These are phyloP conservation scores for Hemiprocne comata DNA, from an alignment of 2,113 vertebrate species.

Conservation along the genomic window DNA sequence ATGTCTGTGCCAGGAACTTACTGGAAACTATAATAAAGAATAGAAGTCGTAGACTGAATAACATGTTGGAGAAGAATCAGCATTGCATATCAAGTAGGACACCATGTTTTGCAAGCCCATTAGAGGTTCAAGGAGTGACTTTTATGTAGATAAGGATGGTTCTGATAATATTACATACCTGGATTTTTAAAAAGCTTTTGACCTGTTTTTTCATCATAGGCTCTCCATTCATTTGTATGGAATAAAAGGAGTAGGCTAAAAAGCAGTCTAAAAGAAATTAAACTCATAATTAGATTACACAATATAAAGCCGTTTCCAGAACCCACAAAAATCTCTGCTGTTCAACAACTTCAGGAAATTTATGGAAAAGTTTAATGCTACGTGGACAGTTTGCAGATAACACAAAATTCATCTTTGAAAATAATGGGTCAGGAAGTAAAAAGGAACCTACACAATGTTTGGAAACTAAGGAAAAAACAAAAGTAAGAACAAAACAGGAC, in stretches of 20 bases:
- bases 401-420: background rate
- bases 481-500: background rate
- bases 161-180: background rate
- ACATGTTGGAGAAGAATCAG: slow-evolving; percentile 3
- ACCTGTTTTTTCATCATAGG: background rate
- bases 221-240: background rate
- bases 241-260: background rate
- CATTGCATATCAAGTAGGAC: background rate
- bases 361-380: background rate
- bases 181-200: background rate
- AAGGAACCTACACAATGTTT: fast-evolving
- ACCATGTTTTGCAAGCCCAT: background rate
- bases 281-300: background rate
- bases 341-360: background rate
- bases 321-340: background rate
- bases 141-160: background rate
- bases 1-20: slow-evolving; percentile 16
- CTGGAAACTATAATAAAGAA: slow-evolving; percentile 25
- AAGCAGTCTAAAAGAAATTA: background rate
- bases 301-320: slow-evolving; percentile 2
- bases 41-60: background rate
- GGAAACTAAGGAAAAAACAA: background rate
- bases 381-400: background rate
- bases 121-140: background rate
- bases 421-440: background rate